Base-by-base conservation (phyloP, 2,888 invertebrate species). In the Eupeodes latifasciatus region DNA sequence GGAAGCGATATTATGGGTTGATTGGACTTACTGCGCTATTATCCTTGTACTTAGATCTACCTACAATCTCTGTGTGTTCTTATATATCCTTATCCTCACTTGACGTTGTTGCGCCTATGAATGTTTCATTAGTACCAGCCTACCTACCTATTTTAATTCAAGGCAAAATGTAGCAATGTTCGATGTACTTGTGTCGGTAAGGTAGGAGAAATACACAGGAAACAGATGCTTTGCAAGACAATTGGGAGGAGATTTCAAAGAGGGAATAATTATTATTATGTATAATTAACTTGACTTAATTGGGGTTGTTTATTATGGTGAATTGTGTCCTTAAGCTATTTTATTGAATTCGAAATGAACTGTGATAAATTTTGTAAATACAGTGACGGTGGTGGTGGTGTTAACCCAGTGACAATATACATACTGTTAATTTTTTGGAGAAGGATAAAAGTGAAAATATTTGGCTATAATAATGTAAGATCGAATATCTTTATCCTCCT, bases 271-370 rank as follows among this genome's bases (percentile, higher is more conserved):
- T 40, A 40, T 40, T 44, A 53, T 10, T 64, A 53, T 19, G 40
- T 59, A 55, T 36, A 75, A 86, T 86, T 86, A 74, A 82, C 55
- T 82, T 62, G 59, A 71, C 71, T 75, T 83, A 66, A 66, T 80
- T 83, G 57, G n/a, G 53, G 36, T 64, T 76, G 62, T 57, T 69
- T 64, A 69, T 55, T 51, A 40, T 40, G 64, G 51, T 44, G 49
- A 12, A 53, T 44, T 44, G n/a, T 6, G n/a, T 6, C 40, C 36
- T 6, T 16, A 34, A 34, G 49, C 11, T 47, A 14, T 44, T 40
- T 40, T 40, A 53, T 40, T 44, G 44, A 79, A 47, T 19, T 44
- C 36, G 40, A 55, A 27, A 67, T 51, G 34, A 51, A 5, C 11
- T 53, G 36, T 6, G 16, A 53, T 67, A 19, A 40, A 40, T 62